phyloP scores from a whole-genome alignment of 1,140 invertebrate species.

The Sogatella furcifera region DNA sequence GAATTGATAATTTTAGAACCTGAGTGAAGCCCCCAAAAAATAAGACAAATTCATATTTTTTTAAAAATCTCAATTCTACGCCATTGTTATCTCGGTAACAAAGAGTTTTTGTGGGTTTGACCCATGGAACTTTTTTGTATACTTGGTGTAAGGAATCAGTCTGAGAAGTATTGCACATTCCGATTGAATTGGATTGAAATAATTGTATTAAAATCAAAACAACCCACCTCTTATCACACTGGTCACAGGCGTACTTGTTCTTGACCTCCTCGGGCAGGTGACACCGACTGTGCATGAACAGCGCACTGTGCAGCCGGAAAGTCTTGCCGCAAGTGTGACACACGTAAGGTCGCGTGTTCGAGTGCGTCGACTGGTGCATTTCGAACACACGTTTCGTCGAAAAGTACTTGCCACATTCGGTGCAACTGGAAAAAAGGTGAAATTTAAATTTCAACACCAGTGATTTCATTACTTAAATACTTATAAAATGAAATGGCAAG shows the following conservation, averaged over 20 bases:
- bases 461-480: neutral
- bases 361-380: constrained; percentile 25
- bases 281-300: constrained; percentile 25
- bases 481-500: too few relatives aligned
- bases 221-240: constrained; percentile 31
- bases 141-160: too few relatives aligned
- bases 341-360: constrained; percentile 25
- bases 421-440: constrained; percentile 25
- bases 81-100: too few relatives aligned
- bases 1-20: too few relatives aligned
- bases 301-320: constrained; percentile 26
- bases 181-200: too few relatives aligned
- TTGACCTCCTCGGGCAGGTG: constrained; percentile 26
- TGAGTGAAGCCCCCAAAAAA: too few relatives aligned
- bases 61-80: too few relatives aligned
- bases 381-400: constrained; percentile 25
- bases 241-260: constrained; percentile 32
- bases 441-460: neutral
- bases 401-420: constrained; percentile 28
- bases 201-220: too few relatives aligned
- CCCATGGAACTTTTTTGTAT: too few relatives aligned
- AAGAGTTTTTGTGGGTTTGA: too few relatives aligned
- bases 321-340: constrained; percentile 29
- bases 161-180: too few relatives aligned
- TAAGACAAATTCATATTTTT: too few relatives aligned